Base-by-base conservation (phyloP, 2,888 invertebrate species). In the Listrodromus nycthemerus region DNA sequence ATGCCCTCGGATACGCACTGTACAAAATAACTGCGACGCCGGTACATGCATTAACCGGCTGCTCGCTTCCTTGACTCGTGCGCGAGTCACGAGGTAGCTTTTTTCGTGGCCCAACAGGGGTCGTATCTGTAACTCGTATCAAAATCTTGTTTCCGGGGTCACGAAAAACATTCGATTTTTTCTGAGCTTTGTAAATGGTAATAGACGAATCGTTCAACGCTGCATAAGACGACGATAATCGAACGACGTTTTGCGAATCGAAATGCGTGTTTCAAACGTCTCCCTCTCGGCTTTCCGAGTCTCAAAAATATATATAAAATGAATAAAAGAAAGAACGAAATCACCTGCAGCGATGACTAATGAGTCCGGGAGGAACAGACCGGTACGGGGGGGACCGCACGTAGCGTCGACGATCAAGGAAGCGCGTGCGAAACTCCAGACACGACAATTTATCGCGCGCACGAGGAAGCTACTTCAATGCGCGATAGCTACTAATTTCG, bases 1-100 rank as follows among this genome's bases (percentile, higher is more conserved):
- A 69, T 61, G 27, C 48, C 76, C 76, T 52, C 30, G 30, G 63
- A 33, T 76, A 79, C 55, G 69, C 67, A 77, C 77, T 77, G 67
- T 69, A 61, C 33, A 69, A 69, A 33, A 61, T 75, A 75, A 33
- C 24, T 16, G 50, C 65, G 65, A 75, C 52, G 75, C 65, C 75
- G 75, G 33, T 74, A 63, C 74, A 37, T n/a, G 52, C 37, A 52
- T 33, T 50, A 41, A 24, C 33, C 63, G 27, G 48, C 48, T 37
- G 50, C 65, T 75, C 50, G 65, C 33, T 52, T 63, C 19, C 48
- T 48, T 58, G n/a, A 45, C 71, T 45, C 45, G 61, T n/a, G 45
- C n/a, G 50, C 45, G 61, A 45, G 48, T 27, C 33, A 37, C 33
- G 50, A 52, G 8, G 50, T 30, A 61, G n/a, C 65, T 74, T 48